A percentile compares a stretch with the other conserved stretches of the same genome.
These are phyloP conservation scores for Eledone cirrhosa DNA, from an alignment of 2,888 invertebrate species.

Conservation along the genomic window DNA sequence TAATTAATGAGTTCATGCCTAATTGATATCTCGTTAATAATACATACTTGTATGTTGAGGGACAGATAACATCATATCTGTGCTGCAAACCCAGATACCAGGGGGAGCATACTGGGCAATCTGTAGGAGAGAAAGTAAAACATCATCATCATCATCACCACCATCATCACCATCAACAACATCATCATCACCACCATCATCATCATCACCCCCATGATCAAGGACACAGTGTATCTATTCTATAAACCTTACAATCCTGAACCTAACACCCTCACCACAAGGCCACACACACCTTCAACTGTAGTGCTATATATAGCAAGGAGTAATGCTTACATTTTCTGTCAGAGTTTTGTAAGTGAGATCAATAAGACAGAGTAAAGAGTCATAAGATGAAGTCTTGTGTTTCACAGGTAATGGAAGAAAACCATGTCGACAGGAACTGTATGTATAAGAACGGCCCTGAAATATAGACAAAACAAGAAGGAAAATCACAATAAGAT, in stretches of 20 bases:
- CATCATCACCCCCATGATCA: no score
- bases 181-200: no score
- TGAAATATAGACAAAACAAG: constrained; percentile 35
- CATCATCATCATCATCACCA: neutral
- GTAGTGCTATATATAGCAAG: no score
- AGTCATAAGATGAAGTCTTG: constrained; percentile 45
- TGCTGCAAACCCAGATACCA: constrained; percentile 69
- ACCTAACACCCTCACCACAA: no score
- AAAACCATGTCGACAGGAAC: constrained; percentile 61
- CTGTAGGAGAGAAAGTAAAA: constrained; percentile 42
- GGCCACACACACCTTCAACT: no score
- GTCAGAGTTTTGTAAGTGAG: constrained; percentile 55
- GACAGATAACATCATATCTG: constrained; percentile 64
- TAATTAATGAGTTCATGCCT: no score
- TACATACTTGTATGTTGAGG: constrained; percentile 46
- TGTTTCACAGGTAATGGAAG: constrained; percentile 53
- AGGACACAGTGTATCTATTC: no score
- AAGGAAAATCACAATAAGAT: neutral
- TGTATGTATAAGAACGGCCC: constrained; percentile 62
- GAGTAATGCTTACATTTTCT: constrained; percentile 50
- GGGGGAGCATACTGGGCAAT: constrained; percentile 57
- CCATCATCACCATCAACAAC: no score
- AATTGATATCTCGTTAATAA: neutral
- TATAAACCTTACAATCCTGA: no score
- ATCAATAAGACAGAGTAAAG: constrained; percentile 59